Conservation (phyloP, 2,797 vertebrate species). For the Gallirallus australis region DNA sequence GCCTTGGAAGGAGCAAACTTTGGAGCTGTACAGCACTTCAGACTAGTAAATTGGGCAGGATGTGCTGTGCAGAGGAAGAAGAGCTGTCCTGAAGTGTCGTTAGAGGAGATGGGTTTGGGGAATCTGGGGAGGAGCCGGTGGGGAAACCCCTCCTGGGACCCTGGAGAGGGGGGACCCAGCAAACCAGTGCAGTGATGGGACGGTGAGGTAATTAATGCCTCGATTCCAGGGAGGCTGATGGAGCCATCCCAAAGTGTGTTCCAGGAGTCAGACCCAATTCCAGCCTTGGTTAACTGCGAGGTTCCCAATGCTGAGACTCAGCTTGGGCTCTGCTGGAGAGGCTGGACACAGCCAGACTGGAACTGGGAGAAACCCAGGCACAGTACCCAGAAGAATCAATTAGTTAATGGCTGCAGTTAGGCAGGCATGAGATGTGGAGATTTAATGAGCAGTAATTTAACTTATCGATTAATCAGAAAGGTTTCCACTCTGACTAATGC, state of each 20-base stretch:
- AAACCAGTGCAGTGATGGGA: accelerated
- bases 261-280: not conserved
- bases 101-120: not conserved
- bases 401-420: not conserved
- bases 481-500: slow-evolving; percentile 34
- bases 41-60: not conserved
- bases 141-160: not conserved
- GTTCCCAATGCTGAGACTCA: not conserved
- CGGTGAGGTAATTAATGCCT: accelerated
- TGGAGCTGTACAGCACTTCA: not conserved
- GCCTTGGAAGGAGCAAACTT: slow-evolving; percentile 20
- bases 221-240: no score
- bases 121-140: not conserved
- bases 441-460: slow-evolving; percentile 47
- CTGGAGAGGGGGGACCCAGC: not conserved
- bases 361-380: not conserved
- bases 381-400: not conserved
- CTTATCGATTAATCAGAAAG: slow-evolving; percentile 59
- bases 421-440: slow-evolving; percentile 30
- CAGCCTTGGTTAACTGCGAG: not conserved
- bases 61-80: not conserved
- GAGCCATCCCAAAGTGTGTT: not conserved
- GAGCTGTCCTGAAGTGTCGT: accelerated
- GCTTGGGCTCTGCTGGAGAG: not conserved
- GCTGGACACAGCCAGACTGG: not conserved